Evolutionary conservation across 1,140 invertebrate genomes (phyloP).

Genomic region (Drosophila lowei): DNA sequence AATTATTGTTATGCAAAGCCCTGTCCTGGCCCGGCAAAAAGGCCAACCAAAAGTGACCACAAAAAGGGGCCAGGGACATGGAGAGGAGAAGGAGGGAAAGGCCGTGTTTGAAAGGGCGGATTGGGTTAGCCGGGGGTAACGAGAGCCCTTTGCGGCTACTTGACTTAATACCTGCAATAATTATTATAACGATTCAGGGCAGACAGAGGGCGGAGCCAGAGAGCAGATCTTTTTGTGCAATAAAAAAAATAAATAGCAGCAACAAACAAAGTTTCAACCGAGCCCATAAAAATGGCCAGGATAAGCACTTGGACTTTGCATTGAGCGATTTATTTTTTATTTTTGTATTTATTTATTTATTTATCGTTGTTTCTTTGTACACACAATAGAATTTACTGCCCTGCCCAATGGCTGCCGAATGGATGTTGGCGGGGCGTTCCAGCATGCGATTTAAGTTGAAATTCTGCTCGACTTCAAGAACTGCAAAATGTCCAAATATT

Average conservation of each 20-base stretch:
- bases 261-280: conserved; percentile 45
- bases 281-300: conserved; percentile 70
- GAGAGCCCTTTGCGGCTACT: conserved; percentile 69
- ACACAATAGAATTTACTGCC: conserved; percentile 52
- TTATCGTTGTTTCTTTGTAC: conserved; percentile 12
- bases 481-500: too few species aligned
- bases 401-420: conserved; percentile 7
- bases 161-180: conserved; percentile 81
- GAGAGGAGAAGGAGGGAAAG: background rate
- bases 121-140: conserved; percentile 21
- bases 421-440: background rate
- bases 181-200: conserved; percentile 74
- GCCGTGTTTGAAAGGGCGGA: conserved; percentile 15
- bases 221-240: conserved; percentile 44
- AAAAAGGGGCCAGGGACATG: conserved; percentile 9
- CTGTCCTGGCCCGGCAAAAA: conserved; percentile 19
- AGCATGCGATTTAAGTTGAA: background rate
- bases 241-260: conserved; percentile 43
- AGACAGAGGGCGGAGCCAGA: conserved; percentile 7
- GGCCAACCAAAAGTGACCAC: conserved; percentile 44
- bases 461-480: too few species aligned
- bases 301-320: conserved; percentile 79
- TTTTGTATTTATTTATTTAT: conserved; percentile 45
- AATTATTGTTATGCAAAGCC: conserved; percentile 77
- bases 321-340: conserved; percentile 74